Percentiles rank a stretch among this genome's conserved stretches.
Conservation (phyloP, 2,113 vertebrate genomes). For the Struthidea cinerea region DNA sequence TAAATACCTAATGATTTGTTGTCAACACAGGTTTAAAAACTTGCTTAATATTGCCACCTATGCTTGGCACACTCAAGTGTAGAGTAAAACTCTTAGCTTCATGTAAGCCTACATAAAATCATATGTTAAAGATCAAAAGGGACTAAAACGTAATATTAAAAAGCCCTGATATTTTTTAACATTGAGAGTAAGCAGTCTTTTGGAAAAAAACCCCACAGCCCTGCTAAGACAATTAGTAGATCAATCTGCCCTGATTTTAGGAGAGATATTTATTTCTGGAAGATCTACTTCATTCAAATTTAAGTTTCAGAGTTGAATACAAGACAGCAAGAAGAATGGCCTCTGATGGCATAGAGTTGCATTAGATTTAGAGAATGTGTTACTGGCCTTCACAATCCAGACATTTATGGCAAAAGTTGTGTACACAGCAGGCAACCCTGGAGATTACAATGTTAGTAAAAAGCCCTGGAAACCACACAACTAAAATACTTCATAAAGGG, state of each 20-base stretch:
- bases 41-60: neutral
- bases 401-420: neutral
- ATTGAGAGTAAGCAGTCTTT: neutral
- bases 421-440: neutral
- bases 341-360: neutral
- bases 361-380: neutral
- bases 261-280: neutral
- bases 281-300: neutral
- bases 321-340: neutral
- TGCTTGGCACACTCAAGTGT: neutral
- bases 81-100: neutral
- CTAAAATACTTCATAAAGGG: neutral
- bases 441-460: neutral
- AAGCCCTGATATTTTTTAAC: neutral
- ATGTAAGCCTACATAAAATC: neutral
- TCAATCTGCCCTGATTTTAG: neutral
- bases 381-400: neutral
- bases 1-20: neutral
- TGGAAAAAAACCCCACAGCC: neutral
- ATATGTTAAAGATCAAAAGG: neutral
- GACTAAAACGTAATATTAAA: neutral
- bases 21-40: neutral
- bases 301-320: neutral
- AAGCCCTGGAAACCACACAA: neutral
- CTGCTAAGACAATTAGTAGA: neutral